Percentiles rank a stretch among this genome's conserved stretches.
Evolutionary conservation across 2,113 vertebrate species (phyloP).

Genomic region (Marcusenius ussheri): DNA sequence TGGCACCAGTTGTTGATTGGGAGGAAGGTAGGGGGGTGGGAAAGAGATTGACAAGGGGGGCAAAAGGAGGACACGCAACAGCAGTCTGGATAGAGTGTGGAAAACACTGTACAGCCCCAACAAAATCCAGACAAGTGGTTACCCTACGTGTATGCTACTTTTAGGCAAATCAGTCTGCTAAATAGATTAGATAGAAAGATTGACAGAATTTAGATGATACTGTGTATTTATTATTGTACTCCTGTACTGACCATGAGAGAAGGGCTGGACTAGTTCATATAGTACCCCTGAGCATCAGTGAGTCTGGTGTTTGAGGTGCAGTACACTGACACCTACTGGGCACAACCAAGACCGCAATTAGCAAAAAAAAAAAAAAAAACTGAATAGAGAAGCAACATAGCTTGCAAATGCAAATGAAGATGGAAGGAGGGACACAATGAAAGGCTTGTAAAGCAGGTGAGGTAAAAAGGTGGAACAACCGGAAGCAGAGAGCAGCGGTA

Average conservation of each 20-base stretch:
- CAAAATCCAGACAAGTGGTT: background rate
- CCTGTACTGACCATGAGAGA: background rate
- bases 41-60: background rate
- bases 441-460: background rate
- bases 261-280: background rate
- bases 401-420: background rate
- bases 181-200: background rate
- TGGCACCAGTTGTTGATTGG: background rate
- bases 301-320: background rate
- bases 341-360: background rate
- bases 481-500: background rate
- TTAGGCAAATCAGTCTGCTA: background rate
- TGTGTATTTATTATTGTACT: background rate
- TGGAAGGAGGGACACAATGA: background rate
- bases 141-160: background rate
- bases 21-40: background rate
- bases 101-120: background rate
- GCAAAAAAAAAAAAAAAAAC: background rate
- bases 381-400: background rate
- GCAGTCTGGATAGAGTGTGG: background rate
- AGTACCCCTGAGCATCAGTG: background rate
- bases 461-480: background rate
- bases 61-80: background rate
- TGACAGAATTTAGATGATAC: background rate
- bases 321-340: slow-evolving; percentile 17